Percentiles rank a stretch among this genome's conserved stretches.
These are phyloP conservation scores for Anoplophora glabripennis DNA, from an alignment of 1,140 invertebrate genomes.

Conservation along the genomic window DNA sequence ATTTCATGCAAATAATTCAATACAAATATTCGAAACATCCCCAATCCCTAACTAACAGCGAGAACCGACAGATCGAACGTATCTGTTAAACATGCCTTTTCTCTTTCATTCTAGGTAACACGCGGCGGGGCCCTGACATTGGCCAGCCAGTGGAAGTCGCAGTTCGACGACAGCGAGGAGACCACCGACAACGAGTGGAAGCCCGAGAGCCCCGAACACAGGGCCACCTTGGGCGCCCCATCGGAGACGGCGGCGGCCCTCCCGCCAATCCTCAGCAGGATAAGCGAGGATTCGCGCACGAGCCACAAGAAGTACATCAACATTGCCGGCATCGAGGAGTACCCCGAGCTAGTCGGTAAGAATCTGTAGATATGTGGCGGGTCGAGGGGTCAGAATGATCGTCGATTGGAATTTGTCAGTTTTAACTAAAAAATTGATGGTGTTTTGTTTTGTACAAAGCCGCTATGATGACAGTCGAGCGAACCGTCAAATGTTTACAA, in stretches of 20 bases:
- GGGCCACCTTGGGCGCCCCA: slow-evolving; percentile 37
- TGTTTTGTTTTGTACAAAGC: no score
- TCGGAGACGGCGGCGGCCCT: slow-evolving; percentile 37
- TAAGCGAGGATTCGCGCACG: slow-evolving; percentile 58
- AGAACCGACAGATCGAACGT: no score
- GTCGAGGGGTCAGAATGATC: no score
- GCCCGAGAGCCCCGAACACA: slow-evolving; percentile 74
- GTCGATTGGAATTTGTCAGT: no score
- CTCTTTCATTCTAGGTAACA: slow-evolving; percentile 57
- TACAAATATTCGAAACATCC: no score
- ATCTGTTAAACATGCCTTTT: neutral
- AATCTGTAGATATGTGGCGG: slow-evolving; percentile 4
- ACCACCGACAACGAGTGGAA: slow-evolving; percentile 91
- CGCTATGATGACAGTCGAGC: no score
- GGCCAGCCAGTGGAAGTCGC: slow-evolving; percentile 90
- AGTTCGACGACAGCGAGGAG: slow-evolving; percentile 91
- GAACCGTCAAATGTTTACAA: no score
- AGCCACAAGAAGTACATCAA: slow-evolving; percentile 58
- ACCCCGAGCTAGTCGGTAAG: slow-evolving; percentile 58
- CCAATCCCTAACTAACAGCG: no score
- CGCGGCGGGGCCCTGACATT: slow-evolving; percentile 74
- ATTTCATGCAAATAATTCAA: no score
- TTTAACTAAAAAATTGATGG: no score
- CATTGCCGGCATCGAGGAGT: slow-evolving; percentile 66
- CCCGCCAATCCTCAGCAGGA: slow-evolving; percentile 54